phyloP scores from a whole-genome alignment of 2,888 invertebrate species.

The Mechanitis mazaeus region DNA sequence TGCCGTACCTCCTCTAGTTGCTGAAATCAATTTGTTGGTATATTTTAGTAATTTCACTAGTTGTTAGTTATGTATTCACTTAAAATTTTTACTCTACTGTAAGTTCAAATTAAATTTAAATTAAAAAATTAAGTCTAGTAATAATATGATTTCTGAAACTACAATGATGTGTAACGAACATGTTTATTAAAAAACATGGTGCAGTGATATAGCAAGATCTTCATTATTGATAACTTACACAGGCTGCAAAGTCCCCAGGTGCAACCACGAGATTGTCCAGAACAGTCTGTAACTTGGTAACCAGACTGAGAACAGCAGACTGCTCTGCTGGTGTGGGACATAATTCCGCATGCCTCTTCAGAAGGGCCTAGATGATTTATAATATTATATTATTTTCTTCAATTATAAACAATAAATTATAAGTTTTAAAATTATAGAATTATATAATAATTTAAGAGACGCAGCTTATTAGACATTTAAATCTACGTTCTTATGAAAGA shows the following conservation, averaged over 20 bases:
- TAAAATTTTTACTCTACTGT: too few relatives aligned
- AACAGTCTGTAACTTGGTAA: conserved; percentile 96
- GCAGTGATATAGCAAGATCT: background rate
- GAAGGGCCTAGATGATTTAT: conserved; percentile 79
- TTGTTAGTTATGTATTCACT: too few relatives aligned
- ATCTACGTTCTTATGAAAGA: too few relatives aligned
- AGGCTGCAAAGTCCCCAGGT: conserved; percentile 95
- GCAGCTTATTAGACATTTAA: too few relatives aligned
- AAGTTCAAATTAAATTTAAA: too few relatives aligned
- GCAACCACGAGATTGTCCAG: conserved; percentile 96
- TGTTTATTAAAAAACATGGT: too few relatives aligned
- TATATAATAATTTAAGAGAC: too few relatives aligned
- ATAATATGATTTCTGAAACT: background rate
- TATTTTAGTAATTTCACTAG: too few relatives aligned
- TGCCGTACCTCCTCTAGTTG: conserved; percentile 89
- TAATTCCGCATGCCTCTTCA: conserved; percentile 94
- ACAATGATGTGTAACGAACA: background rate
- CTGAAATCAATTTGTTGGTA: conserved; percentile 35
- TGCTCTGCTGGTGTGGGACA: conserved; percentile 94
- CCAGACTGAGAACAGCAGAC: conserved; percentile 92
- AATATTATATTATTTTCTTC: too few relatives aligned
- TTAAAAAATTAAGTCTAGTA: conserved; percentile 6
- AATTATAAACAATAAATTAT: too few relatives aligned
- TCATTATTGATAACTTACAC: conserved; percentile 82
- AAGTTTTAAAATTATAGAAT: too few relatives aligned